A percentile compares a stretch with the other conserved stretches of the same genome.
Evolutionary conservation across 2,113 vertebrate species (phyloP).

Genomic region (Xyrauchen texanus): DNA sequence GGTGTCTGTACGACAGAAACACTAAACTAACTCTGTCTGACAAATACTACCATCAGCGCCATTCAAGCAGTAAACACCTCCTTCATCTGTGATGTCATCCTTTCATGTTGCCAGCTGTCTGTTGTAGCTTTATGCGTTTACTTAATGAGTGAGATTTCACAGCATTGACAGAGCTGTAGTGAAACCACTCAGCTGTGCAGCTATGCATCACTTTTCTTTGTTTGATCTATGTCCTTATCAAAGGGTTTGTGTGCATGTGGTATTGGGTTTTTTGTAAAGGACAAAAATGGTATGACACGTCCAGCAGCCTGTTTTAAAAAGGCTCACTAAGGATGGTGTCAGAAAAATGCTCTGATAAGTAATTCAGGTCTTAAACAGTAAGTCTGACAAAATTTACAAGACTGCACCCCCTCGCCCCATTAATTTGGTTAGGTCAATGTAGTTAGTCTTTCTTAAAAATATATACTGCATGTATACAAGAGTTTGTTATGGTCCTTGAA

Average conservation of each 20-base stretch:
- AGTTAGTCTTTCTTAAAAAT: too few species aligned
- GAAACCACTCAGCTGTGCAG: slow-evolving; percentile 35
- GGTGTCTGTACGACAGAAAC: slow-evolving; percentile 33
- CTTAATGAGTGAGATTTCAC: slow-evolving; percentile 26
- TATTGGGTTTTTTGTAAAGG: slow-evolving; percentile 41
- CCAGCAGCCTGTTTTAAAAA: slow-evolving; percentile 33
- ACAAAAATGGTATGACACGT: slow-evolving; percentile 36
- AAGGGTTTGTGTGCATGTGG: slow-evolving; percentile 34
- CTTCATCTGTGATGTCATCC: slow-evolving; percentile 29
- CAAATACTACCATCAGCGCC: slow-evolving; percentile 27
- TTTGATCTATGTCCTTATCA: slow-evolving; percentile 51
- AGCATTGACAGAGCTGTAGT: slow-evolving; percentile 6
- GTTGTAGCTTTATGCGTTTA: slow-evolving; percentile 39
- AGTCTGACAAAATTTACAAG: too few species aligned
- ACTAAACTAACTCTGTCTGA: slow-evolving; percentile 37
- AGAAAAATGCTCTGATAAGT: slow-evolving; percentile 21
- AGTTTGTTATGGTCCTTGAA: too few species aligned
- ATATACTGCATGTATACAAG: too few species aligned
- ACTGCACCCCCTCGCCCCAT: too few species aligned
- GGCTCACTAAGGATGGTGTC: slow-evolving; percentile 32
- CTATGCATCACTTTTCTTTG: slow-evolving; percentile 34
- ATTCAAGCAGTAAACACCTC: slow-evolving; percentile 44
- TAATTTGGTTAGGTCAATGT: too few species aligned
- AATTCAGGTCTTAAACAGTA: not conserved
- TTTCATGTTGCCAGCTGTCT: slow-evolving; percentile 41